phyloP scores from a whole-genome alignment of 2,113 vertebrate genomes.

The Osmerus eperlanus region DNA sequence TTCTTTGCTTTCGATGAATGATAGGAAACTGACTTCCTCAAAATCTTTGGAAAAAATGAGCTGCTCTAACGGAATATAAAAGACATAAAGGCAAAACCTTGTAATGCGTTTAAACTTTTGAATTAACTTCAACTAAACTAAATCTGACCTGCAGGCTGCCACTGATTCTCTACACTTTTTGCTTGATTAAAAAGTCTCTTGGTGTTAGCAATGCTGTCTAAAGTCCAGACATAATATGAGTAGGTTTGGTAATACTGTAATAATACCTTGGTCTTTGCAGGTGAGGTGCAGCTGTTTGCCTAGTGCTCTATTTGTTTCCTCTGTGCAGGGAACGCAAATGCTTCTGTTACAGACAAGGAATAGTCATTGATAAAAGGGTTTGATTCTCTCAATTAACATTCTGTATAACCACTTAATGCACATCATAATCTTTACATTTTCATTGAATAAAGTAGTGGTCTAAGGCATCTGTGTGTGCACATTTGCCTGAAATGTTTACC shows the following conservation, averaged over 20 bases:
- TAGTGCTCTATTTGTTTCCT: constrained; percentile 64
- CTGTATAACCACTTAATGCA: not conserved
- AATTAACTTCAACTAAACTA: not conserved
- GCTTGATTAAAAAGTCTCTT: not conserved
- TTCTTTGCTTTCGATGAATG: fast-evolving
- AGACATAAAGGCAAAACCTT: not conserved
- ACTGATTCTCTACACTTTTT: too few species aligned
- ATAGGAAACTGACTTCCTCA: constrained; percentile 61
- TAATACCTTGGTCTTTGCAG: constrained; percentile 64
- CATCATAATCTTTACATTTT: too few species aligned
- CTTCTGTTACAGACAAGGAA: constrained; percentile 49
- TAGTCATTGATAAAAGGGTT: not conserved
- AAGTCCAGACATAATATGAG: not conserved
- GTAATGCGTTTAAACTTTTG: not conserved
- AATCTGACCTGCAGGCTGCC: too few species aligned
- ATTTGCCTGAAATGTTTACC: too few species aligned
- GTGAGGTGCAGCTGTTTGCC: constrained; percentile 56
- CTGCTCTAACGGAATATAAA: constrained; percentile 53
- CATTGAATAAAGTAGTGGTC: too few species aligned
- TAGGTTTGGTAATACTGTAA: too few species aligned
- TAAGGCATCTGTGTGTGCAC: too few species aligned
- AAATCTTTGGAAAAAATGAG: constrained; percentile 41
- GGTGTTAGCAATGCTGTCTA: not conserved
- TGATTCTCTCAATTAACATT: not conserved
- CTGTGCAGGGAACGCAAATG: constrained; percentile 75